A percentile compares a stretch with the other conserved stretches of the same genome.
These are phyloP conservation scores for Cosmia pyralina DNA, from an alignment of 2,888 invertebrate genomes.

Conservation along the genomic window DNA sequence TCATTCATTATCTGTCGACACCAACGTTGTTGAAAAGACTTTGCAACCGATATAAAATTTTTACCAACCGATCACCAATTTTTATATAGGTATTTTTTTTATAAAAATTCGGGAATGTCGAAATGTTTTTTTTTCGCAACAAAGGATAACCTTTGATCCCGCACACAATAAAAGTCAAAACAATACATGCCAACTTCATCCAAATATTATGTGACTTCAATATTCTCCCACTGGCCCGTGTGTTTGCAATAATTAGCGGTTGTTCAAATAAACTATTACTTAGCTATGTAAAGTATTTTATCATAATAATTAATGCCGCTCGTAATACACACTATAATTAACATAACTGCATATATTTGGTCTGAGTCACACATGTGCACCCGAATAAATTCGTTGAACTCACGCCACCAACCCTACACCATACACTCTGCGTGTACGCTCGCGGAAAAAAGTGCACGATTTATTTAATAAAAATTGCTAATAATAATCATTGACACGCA, in stretches of 20 bases:
- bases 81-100: background rate
- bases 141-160: conserved; percentile 18
- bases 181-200: conserved; percentile 14
- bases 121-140: background rate
- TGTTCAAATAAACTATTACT: conserved; percentile 42
- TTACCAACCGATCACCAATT: background rate
- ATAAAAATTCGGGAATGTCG: background rate
- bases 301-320: conserved; percentile 44
- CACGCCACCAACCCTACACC: conserved; percentile 53
- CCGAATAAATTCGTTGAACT: conserved; percentile 50
- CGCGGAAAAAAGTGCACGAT: conserved; percentile 48
- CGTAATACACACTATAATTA: conserved; percentile 44
- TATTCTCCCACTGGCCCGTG: background rate
- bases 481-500: conserved; percentile 68
- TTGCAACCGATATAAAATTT: too few species aligned
- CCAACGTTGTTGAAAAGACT: background rate
- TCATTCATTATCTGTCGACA: background rate
- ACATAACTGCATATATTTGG: conserved; percentile 49
- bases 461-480: conserved; percentile 53
- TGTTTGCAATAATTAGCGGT: conserved; percentile 23
- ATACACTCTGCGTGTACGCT: conserved; percentile 34
- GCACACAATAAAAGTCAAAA: conserved; percentile 42
- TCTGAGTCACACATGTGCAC: conserved; percentile 60
- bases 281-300: conserved; percentile 45
- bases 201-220: conserved; percentile 6